These are phyloP conservation scores for Trissolcus brochymenae DNA, from an alignment of 2,888 invertebrate species.

Conservation along the genomic window DNA sequence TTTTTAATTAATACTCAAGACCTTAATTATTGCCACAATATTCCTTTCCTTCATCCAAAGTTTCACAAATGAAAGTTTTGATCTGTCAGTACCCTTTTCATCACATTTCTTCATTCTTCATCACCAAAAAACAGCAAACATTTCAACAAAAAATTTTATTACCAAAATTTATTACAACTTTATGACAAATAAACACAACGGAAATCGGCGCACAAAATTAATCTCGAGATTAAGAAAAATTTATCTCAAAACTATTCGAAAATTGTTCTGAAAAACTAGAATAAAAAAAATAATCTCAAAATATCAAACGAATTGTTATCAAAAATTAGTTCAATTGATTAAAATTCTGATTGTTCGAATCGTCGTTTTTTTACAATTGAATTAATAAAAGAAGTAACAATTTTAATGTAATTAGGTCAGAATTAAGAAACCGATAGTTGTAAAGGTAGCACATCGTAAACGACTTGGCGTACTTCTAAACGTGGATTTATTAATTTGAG, in stretches of 20 bases:
- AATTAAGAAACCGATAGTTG: conserved; percentile 66
- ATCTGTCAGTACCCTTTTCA: background rate
- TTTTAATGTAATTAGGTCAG: conserved; percentile 70
- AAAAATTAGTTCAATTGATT: no score
- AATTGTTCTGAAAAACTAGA: no score
- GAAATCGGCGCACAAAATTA: no score
- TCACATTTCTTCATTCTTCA: conserved; percentile 14
- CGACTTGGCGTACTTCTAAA: conserved; percentile 49
- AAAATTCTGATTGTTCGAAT: background rate
- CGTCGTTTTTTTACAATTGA: no score
- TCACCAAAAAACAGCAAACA: no score
- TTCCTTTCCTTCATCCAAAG: conserved; percentile 17
- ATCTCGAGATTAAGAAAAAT: no score
- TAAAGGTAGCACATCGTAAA: conserved; percentile 26
- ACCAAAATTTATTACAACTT: no score
- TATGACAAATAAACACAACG: no score
- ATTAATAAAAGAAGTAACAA: conserved; percentile 21
- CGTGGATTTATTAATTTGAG: conserved; percentile 57
- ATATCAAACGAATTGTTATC: background rate
- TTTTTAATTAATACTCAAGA: conserved; percentile 36
- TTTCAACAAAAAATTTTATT: no score
- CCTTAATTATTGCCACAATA: conserved; percentile 20
- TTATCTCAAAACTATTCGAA: no score
- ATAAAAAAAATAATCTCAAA: no score
- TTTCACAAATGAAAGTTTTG: conserved; percentile 46